Evolutionary conservation across 2,888 invertebrate species (phyloP).

Genomic region (Leptopilina syphax): DNA sequence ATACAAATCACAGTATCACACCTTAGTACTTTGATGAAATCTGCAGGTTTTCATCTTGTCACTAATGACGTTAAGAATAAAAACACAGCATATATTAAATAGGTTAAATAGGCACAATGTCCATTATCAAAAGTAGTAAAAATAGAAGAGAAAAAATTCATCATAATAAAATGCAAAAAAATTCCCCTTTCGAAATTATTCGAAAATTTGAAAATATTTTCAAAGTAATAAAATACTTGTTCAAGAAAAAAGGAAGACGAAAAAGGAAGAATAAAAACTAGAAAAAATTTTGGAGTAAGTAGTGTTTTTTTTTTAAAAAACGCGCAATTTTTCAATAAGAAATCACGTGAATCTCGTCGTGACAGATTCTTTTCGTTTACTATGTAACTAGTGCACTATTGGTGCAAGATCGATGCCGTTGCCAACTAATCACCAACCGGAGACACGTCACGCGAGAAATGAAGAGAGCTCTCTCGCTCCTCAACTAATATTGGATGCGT

Average conservation of each 20-base stretch:
- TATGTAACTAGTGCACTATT: constrained; percentile 26
- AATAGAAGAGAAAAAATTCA: neutral
- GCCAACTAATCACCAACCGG: constrained; percentile 35
- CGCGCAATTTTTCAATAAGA: neutral
- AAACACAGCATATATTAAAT: too few relatives aligned
- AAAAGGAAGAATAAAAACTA: too few relatives aligned
- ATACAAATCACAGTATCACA: too few relatives aligned
- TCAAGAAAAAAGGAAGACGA: neutral
- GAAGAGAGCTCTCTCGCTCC: neutral
- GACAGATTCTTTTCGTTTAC: neutral
- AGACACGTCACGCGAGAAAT: constrained; percentile 33
- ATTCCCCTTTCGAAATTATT: neutral
- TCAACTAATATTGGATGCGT: neutral
- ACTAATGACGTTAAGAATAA: too few relatives aligned
- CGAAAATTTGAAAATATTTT: too few relatives aligned
- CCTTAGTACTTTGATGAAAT: too few relatives aligned
- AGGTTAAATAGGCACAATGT: too few relatives aligned
- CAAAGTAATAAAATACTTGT: too few relatives aligned
- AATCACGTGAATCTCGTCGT: constrained; percentile 12
- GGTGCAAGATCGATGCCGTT: constrained; percentile 33
- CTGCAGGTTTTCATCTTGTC: too few relatives aligned
- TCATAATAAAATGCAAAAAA: neutral
- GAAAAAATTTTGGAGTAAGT: neutral
- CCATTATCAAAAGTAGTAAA: too few relatives aligned
- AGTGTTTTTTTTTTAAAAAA: neutral